Conservation (phyloP, 1,140 invertebrate genomes). For the Cataglyphis hispanica region DNA sequence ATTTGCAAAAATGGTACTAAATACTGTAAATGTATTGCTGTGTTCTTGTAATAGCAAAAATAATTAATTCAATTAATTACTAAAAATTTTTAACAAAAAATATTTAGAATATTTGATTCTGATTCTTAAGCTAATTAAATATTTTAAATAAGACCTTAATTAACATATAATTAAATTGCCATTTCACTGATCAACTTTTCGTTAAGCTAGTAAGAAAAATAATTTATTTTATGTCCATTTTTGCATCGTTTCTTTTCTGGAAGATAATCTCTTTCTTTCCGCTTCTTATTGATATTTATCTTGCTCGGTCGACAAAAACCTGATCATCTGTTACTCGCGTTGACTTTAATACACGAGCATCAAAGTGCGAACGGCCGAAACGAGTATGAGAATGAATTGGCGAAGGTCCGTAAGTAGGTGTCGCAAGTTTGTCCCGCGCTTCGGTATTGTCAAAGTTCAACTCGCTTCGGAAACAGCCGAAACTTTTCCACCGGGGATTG, state of each 20-base stretch:
- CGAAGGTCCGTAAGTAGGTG: not conserved
- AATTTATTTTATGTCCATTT: too few species aligned
- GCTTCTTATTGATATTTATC: slow-evolving; percentile 8
- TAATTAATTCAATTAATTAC: too few species aligned
- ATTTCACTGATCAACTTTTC: too few species aligned
- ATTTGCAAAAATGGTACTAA: too few species aligned
- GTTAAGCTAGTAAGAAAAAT: too few species aligned
- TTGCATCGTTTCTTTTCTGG: too few species aligned
- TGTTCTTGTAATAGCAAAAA: too few species aligned
- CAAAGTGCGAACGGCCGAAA: slow-evolving; percentile 34
- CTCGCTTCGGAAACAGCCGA: not conserved
- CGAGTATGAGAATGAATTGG: slow-evolving; percentile 20
- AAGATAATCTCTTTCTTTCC: not conserved
- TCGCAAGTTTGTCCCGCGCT: not conserved
- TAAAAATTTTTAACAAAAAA: too few species aligned
- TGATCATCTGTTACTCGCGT: not conserved
- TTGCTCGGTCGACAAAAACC: not conserved
- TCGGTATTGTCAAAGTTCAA: slow-evolving; percentile 1
- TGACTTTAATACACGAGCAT: slow-evolving; percentile 43
- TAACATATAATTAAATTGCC: too few species aligned
- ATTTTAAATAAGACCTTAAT: not conserved
- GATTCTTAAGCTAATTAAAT: not conserved
- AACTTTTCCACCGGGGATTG: slow-evolving; percentile 15
- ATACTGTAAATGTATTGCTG: too few species aligned
- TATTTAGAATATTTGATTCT: too few species aligned